Evolutionary conservation across 2,113 vertebrate genomes (phyloP), one percentile per base, ranked within the genome.

Genomic region (Trematocara macrostoma): DNA sequence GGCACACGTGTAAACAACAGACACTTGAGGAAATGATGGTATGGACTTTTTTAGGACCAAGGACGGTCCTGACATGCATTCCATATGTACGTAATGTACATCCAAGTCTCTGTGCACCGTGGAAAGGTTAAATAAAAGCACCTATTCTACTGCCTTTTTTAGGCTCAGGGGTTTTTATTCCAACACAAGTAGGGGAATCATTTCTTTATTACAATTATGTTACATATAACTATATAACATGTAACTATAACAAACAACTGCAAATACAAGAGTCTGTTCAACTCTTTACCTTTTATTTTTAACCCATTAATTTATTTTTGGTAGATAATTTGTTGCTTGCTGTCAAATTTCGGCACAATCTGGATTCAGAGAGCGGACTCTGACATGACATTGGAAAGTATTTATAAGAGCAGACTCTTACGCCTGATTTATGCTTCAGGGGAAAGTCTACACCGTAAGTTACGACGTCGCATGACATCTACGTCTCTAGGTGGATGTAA

Each of bases 11-110:
- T 57, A 88, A 81, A 90, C 87, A 91, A 81, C 26, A 23, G 53
- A 23, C 55, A 55, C 34, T 71, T 42, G 78, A 90, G 78, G 59
- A 87, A 84, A 83, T 5, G 1, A 47, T 53, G 47, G 40, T 3
- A 56, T 42, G 34, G 76, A 26, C 71, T 55, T 87, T 95, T 90
- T 89, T 86, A 90, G 89, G 57, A 92, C 87, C 79, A 89, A 4
- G 76, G 89, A 91, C 81, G 87, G 86, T 52, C 14, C 52, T 69
- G 31, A 29, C n/a, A 35, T 74, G n/a, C 79, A 76, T 51, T 34
- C 16, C 45, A 76, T 49, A 18, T 1, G 3, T 49, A 49, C 15
- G 1, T 12, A 51, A 49, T 31, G 42, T 34, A 34, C 7, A 31
- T 34, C 10, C 6, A 76, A 10, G 7, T 49, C 52, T 49, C 40